Evolutionary conservation across 2,888 invertebrate genomes (phyloP), one percentile per base, ranked within the genome.

Genomic region (Lasius fuliginosus): DNA sequence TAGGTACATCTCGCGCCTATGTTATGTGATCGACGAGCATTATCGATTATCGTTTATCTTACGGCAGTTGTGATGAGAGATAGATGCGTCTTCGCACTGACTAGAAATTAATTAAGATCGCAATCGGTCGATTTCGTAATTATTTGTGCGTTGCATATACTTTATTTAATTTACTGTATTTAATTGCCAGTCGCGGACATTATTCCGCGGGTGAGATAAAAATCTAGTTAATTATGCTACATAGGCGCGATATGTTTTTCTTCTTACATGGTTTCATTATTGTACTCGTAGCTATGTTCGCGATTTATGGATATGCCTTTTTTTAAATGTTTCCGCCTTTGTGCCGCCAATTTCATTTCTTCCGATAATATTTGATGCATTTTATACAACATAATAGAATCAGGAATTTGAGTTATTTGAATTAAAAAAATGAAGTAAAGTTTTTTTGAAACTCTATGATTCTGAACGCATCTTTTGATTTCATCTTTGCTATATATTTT

Each of bases 1-100:
- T 56, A 15, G 3, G 2, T 30, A 18, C 5, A 1, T 56, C 9
- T 53, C 9, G 23, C 15, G 49, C 12, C 9, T 11, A 56, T 40
- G 85, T 71, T 79, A 46, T 18, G 53, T 40, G 33, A 56, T 56
- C 15, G n/a, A 56, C 33, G 36, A 65, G 15, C 12, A 30, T 53
- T 69, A 56, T 36, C n/a, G 71, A 73, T 56, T 73, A 33, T 27
- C 53, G 56, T 36, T 56, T 56, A 49, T 36, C 2, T 8, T 15
- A 56, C 4, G 9, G 8, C n/a, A 3, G 9, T 2, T 71, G 23
- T 53, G 58, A 58, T 12, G 53, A 53, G 33, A 23, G 27, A 46
- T 46, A 71, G 23, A 69, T 46, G 33, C 6, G 3, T 30, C 68
- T 69, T 49, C n/a, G 30, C 11, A 15, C 33, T 8, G 27, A 12